Evolutionary conservation across 1,140 invertebrate species (phyloP), one percentile per base, ranked within the genome.

Genomic region (silkworm (Bombyx mori)): DNA sequence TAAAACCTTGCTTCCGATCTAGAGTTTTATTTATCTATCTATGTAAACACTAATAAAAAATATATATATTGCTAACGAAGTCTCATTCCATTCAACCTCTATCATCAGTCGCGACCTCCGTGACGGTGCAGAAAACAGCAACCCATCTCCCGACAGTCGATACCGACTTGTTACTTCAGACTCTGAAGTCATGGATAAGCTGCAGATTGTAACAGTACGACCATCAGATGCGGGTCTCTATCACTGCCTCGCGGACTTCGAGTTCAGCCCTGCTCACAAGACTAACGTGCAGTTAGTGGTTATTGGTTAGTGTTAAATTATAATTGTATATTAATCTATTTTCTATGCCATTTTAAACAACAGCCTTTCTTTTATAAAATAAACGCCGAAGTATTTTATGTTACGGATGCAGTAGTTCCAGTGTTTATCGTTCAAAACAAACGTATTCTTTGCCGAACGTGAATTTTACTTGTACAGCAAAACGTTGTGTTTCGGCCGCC

Each of bases 91-190:
- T 35, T 51, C 7, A 9, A 52, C 62, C 51, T 63, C 71, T 43
- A 68, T 68, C 68, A 83, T 75, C 83, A 86, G 82, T 75, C 77
- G 75, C 49, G 83, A 86, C 64, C 58, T 79, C 7, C 82, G 83
- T 43, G 62, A 63, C 18, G 73, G 71, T 9, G 66, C 56, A 18
- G 63, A 63, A 44, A 63, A 42, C 12, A 54, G 53, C 22, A 65
- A 71, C 44, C 67, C 73, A 52, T 63, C 68, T 2, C 57, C 71
- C 7, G 61, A 59, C n/a, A 62, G 65, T 8, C 67, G 80, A 12
- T 86, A 81, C 68, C 64, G 65, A 42, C 66, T 79, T 44, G 65
- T 83, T 10, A 60, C 62, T 8, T 56, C 72, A 0, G 69, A 76
- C 26, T 62, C 62, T 6, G 73, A 72, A 6, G 74, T 66, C 6